Base-by-base conservation (phyloP, 1,140 invertebrate species). In the Pseudomyrmex cubaensis region DNA sequence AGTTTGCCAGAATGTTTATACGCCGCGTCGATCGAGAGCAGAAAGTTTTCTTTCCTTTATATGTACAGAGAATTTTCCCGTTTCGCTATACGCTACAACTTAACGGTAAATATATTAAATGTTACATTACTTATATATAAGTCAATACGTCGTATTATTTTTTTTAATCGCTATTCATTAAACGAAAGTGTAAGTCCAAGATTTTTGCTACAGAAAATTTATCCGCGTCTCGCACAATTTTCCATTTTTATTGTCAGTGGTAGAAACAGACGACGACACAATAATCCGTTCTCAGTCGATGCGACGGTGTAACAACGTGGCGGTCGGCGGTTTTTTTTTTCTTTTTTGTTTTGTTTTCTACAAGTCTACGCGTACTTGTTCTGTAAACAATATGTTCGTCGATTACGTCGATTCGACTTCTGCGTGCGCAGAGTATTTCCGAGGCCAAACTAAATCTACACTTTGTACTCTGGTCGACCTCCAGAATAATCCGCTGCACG, bases 381-480 rank as follows among this genome's bases (percentile, higher is more conserved):
- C 59, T 59, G 48, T 13, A 15, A 73, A 66, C 64, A 64, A 83
- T 35, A 85, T 61, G 61, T 82, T 72, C 82, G 70, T 78, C 86
- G 80, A 86, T 78, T 83, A 89, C 91, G 77, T 82, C 69, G 66
- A 70, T 84, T 86, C 22, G 67, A 78, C 59, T 35, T 35, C 35
- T 83, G 85, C 87, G 87, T 89, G 84, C 84, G 80, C 86, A 86
- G 91, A 93, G 85, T 92, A 92, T 91, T 92, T 91, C 86, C 85
- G 90, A 87, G 87, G 90, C 90, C 92, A 93, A 93, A 91, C 92
- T 93, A 93, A 93, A 92, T 90, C 91, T 93, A 93, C 90, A 85
- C 87, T 93, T 93, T 93, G 92, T 93, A 93, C 93, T 93, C 90
- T 93, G 91, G 88, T 93, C 91, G 91, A 92, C 91, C 90, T 89